Percentiles rank a stretch among this genome's conserved stretches.
phyloP scores from a whole-genome alignment of 2,113 vertebrate species.

The Gopherus evgoodei region DNA sequence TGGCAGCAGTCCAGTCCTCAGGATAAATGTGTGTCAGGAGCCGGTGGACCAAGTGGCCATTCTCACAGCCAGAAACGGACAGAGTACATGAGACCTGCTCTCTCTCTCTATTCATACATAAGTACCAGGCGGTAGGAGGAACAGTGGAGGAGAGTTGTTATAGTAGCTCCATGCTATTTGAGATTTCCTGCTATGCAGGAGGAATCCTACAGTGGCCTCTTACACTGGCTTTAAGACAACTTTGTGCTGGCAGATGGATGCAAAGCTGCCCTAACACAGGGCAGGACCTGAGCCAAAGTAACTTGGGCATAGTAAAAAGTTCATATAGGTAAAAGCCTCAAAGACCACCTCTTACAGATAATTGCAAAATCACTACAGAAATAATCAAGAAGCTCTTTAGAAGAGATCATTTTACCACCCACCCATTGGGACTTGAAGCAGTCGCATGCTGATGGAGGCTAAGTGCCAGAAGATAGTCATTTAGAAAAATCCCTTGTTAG shows the following conservation, averaged over 20 bases:
- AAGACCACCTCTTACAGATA: background rate
- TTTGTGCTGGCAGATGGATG: background rate
- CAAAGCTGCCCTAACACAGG: conserved; percentile 18
- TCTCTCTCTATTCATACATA: background rate
- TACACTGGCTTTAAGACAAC: conserved; percentile 46
- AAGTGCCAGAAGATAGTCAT: conserved; percentile 30
- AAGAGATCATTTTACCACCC: conserved; percentile 27
- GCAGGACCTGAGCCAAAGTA: conserved; percentile 28
- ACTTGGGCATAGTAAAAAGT: background rate
- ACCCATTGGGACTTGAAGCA: background rate
- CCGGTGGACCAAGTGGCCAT: background rate
- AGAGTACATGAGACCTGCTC: accelerated
- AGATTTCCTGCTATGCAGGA: conserved; percentile 31
- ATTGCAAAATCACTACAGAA: conserved; percentile 25
- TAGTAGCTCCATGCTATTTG: background rate
- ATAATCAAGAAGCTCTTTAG: conserved; percentile 33
- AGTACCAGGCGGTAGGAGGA: background rate
- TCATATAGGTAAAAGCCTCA: conserved; percentile 22
- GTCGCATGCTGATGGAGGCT: conserved; percentile 3
- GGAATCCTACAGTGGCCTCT: conserved; percentile 40
- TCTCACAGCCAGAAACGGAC: background rate
- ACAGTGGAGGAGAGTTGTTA: background rate
- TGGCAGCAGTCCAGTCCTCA: background rate
- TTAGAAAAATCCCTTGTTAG: background rate
- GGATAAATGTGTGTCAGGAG: background rate